These are phyloP conservation scores for Chionomys nivalis DNA, from an alignment of 2,113 vertebrate species.

Conservation along the genomic window DNA sequence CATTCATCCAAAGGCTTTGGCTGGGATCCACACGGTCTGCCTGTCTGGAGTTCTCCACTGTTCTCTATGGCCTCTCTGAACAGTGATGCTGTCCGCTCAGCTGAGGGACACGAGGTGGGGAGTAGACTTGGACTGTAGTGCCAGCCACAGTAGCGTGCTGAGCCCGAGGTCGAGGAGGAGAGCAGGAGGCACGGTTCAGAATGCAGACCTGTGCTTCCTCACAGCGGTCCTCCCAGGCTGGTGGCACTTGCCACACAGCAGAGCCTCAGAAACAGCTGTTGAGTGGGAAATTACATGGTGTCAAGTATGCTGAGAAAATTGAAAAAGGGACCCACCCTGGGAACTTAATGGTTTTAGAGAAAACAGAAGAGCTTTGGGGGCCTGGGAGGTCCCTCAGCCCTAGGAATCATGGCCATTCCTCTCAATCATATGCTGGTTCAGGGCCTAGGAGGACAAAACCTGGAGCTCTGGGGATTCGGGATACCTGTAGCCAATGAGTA, in stretches of 20 bases:
- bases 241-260: background rate
- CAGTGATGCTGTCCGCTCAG: background rate
- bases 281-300: background rate
- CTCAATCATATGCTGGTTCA: background rate
- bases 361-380: background rate
- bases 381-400: background rate
- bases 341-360: background rate
- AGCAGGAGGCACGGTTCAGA: background rate
- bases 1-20: background rate
- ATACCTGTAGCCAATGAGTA: background rate
- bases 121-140: background rate
- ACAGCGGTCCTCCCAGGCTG: fast-evolving
- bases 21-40: background rate
- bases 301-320: background rate
- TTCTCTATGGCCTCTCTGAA: background rate
- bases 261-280: background rate
- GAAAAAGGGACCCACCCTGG: background rate
- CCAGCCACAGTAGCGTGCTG: background rate
- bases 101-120: fast-evolving
- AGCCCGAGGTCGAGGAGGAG: background rate
- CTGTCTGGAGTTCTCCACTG: background rate
- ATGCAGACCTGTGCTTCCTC: background rate
- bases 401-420: background rate
- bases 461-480: background rate
- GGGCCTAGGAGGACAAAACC: background rate